Evolutionary conservation across 2,797 vertebrate species (phyloP), one percentile per base, ranked within the genome.

Genomic region (Tangara arthus): DNA sequence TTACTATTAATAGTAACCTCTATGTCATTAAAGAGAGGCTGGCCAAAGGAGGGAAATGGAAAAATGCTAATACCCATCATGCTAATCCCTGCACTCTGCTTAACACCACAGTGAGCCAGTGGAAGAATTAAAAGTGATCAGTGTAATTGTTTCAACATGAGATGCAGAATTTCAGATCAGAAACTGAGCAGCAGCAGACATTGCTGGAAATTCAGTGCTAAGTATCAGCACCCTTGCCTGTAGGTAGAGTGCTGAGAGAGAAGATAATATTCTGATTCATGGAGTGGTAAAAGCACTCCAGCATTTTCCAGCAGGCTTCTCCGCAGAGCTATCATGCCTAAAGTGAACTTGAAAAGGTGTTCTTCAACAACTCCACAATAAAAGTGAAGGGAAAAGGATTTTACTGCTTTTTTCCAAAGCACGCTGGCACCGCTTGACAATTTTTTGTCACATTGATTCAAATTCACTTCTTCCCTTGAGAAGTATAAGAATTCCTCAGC

Each of bases 391-490:
- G 11, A 8, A 34, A 71, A 27, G 26, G 34, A 70, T 87, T 89
- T 89, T 68, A 41, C 66, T 9, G 19, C 76, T 83, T 96, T 75
- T 78, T 82, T 32, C 65, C 30, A 49, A 59, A 91, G 91, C 73
- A 18, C 63, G 75, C 90, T 68, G 83, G 46, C 81, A 89, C 94
- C 94, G 70, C 90, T 86, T 87, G 89, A 89, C 83, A 89, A 93
- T 89, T 97, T 97, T 97, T 97, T 97, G 96, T 97, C 96, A 95
- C 90, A 89, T 96, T 23, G 69, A 94, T 96, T 97, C 94, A 96
- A 84, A 95, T 92, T 91, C 95, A 94, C 77, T 94, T 97, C 87
- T 95, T 52, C 97, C 94, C 93, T 85, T 93, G 87, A 97, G 97
- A 97, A 96, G 95, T 87, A 77, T 79, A 92, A 94, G 96, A 96